phyloP scores from a whole-genome alignment of 2,797 vertebrate species.

The Gymnoscopelus microlampas region DNA sequence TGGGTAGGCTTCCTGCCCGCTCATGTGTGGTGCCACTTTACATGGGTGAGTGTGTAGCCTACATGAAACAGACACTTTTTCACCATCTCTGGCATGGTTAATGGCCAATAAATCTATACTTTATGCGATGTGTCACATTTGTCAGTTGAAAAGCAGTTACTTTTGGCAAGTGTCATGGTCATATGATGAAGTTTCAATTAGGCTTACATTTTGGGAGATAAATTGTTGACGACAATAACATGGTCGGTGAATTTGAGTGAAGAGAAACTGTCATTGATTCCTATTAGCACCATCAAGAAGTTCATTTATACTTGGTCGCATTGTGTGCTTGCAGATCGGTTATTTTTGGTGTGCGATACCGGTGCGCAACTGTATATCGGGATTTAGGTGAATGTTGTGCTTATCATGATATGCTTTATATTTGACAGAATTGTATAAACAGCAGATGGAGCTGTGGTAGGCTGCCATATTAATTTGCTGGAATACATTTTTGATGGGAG shows the following conservation, averaged over 20 bases:
- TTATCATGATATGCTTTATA: neutral
- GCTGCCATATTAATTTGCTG: slow-evolving; percentile 57
- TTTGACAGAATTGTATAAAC: slow-evolving; percentile 43
- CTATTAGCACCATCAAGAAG: too few species aligned
- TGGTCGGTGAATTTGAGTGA: neutral
- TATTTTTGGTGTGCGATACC: too few species aligned
- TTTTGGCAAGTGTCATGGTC: too few species aligned
- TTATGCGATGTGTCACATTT: too few species aligned
- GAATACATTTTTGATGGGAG: slow-evolving; percentile 62
- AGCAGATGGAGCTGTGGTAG: slow-evolving; percentile 74
- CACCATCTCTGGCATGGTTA: too few species aligned
- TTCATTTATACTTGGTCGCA: too few species aligned
- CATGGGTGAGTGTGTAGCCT: slow-evolving; percentile 7
- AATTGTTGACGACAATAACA: slow-evolving; percentile 9
- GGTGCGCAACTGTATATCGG: too few species aligned
- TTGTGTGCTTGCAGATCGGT: too few species aligned
- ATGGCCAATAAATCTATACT: too few species aligned
- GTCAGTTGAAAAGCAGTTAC: too few species aligned
- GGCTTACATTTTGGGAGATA: neutral
- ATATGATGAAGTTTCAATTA: too few species aligned
- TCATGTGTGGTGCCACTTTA: slow-evolving; percentile 12
- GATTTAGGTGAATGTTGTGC: too few species aligned
- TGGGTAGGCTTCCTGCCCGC: slow-evolving; percentile 13
- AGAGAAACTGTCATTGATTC: neutral
- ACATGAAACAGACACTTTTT: neutral